Evolutionary conservation across 2,797 vertebrate genomes (phyloP).

Genomic region (Halcyon leucocephala): DNA sequence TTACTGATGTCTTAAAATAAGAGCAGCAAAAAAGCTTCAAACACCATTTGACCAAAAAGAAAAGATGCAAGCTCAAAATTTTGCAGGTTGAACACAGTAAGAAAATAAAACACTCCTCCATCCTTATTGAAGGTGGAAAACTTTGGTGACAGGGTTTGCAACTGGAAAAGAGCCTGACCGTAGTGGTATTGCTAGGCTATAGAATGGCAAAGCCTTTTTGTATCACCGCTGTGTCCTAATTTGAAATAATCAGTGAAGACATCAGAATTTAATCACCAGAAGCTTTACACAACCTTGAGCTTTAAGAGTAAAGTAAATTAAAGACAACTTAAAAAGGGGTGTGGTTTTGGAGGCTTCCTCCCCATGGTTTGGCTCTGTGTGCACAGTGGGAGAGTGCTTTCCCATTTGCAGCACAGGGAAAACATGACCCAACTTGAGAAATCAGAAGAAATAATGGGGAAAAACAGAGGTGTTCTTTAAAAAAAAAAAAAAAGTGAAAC

Average conservation of each 20-base stretch:
- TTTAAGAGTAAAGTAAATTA: neutral
- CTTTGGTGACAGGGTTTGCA: neutral
- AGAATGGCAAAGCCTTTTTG: neutral
- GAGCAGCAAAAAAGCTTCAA: neutral
- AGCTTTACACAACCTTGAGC: neutral
- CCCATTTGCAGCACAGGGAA: neutral
- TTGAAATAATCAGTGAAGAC: neutral
- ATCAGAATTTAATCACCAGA: neutral
- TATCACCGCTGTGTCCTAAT: neutral
- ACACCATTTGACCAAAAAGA: neutral
- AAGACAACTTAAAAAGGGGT: neutral
- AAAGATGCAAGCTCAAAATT: neutral
- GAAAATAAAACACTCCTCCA: neutral
- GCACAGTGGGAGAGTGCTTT: neutral
- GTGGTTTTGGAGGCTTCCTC: neutral
- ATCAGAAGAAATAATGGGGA: neutral
- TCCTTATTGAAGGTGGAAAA: neutral
- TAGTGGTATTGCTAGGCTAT: neutral
- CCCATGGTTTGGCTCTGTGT: neutral
- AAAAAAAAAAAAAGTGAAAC: neutral
- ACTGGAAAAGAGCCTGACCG: neutral
- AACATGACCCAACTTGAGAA: rapidly evolving
- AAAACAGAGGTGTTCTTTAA: neutral
- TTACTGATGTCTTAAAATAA: neutral
- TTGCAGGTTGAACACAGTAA: neutral